A percentile compares a stretch with the other conserved stretches of the same genome.
Evolutionary conservation across 2,113 vertebrate genomes (phyloP).

Genomic region (Sisor rabdophorus): DNA sequence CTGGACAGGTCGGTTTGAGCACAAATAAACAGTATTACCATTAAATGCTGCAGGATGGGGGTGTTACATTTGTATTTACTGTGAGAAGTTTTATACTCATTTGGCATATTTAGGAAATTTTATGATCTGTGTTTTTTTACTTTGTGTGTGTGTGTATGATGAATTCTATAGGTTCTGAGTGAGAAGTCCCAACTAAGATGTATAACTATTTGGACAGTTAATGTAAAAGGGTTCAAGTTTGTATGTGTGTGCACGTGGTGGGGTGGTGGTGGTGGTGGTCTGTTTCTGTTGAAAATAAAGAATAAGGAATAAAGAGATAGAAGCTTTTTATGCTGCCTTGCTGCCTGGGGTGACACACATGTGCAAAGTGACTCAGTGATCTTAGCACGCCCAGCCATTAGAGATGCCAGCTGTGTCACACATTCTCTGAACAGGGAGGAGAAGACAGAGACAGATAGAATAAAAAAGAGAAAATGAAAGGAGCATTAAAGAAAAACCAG

Average conservation of each 20-base stretch:
- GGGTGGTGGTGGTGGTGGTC: background rate
- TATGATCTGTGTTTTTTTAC: background rate
- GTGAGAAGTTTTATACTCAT: background rate
- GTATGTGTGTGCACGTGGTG: background rate
- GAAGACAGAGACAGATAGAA: background rate
- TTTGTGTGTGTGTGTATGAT: background rate
- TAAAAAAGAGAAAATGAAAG: background rate
- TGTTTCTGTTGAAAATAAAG: background rate
- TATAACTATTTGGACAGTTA: background rate
- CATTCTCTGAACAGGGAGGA: constrained; percentile 1
- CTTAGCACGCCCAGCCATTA: constrained; percentile 44
- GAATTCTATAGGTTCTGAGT: background rate
- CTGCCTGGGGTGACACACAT: constrained; percentile 42
- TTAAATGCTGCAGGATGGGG: background rate
- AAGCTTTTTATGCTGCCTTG: constrained; percentile 31
- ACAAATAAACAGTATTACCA: background rate
- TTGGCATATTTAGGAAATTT: constrained; percentile 5
- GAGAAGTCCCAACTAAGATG: background rate
- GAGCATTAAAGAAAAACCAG: background rate
- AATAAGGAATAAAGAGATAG: constrained; percentile 26
- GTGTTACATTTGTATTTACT: background rate
- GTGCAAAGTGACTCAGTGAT: constrained; percentile 45
- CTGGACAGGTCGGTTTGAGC: background rate
- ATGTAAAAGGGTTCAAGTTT: background rate
- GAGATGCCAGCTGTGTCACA: constrained; percentile 46